Conservation (phyloP, 2,113 vertebrate genomes). For the Corynorhinus townsendii region DNA sequence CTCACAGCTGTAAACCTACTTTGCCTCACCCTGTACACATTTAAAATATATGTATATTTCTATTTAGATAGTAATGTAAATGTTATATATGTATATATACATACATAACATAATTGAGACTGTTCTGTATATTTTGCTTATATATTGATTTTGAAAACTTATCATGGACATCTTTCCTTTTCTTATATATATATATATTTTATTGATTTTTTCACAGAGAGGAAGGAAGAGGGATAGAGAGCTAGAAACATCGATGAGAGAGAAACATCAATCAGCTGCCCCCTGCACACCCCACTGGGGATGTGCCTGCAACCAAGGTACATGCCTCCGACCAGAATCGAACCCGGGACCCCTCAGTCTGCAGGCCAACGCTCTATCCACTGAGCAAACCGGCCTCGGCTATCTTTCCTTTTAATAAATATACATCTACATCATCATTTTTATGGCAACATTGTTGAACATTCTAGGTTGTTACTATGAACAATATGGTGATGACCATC, state of each 20-base stretch:
- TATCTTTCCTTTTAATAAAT: not conserved
- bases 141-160: constrained; percentile 15
- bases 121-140: not conserved
- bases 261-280: too few relatives aligned
- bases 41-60: not conserved
- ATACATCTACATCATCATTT: not conserved
- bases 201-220: too few relatives aligned
- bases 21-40: not conserved
- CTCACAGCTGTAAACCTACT: not conserved
- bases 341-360: too few relatives aligned
- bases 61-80: not conserved
- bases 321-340: too few relatives aligned
- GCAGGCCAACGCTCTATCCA: too few relatives aligned
- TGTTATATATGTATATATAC: not conserved
- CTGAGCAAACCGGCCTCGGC: too few relatives aligned
- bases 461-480: not conserved
- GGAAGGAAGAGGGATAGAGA: too few relatives aligned
- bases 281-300: too few relatives aligned
- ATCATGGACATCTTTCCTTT: not conserved
- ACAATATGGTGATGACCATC: not conserved
- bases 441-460: not conserved
- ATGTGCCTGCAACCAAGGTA: too few relatives aligned
- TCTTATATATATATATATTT: too few relatives aligned
- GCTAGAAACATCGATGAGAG: too few relatives aligned
- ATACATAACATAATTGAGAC: not conserved